phyloP scores from a whole-genome alignment of 2,113 vertebrate species.

The Empidonax traillii region DNA sequence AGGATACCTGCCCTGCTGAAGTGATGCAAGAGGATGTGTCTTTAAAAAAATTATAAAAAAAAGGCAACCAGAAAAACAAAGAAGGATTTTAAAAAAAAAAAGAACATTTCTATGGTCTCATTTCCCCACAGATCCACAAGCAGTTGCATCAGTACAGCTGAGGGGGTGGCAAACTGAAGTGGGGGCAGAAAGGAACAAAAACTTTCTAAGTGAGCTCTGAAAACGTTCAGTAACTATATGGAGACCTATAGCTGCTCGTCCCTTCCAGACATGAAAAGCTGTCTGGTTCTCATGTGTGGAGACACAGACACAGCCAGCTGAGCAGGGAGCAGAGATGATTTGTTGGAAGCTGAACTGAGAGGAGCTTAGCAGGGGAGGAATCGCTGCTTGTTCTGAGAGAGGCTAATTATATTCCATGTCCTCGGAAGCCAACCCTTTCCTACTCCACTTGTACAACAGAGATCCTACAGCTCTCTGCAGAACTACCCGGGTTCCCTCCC shows the following conservation, averaged over 20 bases:
- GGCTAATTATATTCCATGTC: conserved; percentile 41
- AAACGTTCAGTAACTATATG: background rate
- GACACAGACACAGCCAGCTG: background rate
- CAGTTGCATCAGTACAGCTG: conserved; percentile 48
- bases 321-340: conserved; percentile 6
- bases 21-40: background rate
- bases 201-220: conserved; percentile 18
- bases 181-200: conserved; percentile 55
- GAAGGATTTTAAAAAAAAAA: background rate
- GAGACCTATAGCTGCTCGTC: background rate
- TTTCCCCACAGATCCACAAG: conserved; percentile 54
- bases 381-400: background rate
- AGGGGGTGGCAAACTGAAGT: conserved; percentile 56
- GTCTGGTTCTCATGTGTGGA: background rate
- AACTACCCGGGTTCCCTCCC: background rate
- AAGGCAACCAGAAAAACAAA: background rate
- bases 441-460: background rate
- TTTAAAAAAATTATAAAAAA: background rate
- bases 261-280: background rate
- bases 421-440: conserved; percentile 46
- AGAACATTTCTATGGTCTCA: background rate
- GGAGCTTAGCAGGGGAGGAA: conserved; percentile 37
- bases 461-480: background rate
- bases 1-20: background rate
- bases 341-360: conserved; percentile 6